phyloP scores from a whole-genome alignment of 1,140 invertebrate genomes.

The Diuraphis noxia region DNA sequence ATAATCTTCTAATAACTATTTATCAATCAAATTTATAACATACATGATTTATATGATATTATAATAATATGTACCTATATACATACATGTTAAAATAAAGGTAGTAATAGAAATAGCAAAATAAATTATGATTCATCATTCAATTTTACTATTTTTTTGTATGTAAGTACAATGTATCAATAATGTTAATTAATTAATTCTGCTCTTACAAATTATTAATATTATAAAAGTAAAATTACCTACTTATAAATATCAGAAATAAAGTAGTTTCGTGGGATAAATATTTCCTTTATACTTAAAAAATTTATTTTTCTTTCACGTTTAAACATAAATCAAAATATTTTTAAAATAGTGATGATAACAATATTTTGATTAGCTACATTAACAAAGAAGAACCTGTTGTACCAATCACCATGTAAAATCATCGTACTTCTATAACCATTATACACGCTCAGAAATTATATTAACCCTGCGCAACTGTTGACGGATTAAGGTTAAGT shows the following conservation, averaged over 20 bases:
- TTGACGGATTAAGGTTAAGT: not conserved
- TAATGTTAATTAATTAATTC: no score
- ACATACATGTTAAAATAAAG: no score
- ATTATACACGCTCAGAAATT: not conserved
- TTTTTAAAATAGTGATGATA: not conserved
- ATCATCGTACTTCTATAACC: not conserved
- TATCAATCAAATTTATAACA: no score
- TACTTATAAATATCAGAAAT: not conserved
- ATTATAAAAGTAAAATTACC: no score
- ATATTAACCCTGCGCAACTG: not conserved
- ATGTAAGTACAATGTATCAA: no score
- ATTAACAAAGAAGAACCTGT: not conserved
- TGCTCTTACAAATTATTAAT: no score
- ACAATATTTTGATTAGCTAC: not conserved
- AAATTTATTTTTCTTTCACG: not conserved
- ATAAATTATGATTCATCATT: no score
- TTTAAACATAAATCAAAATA: not conserved
- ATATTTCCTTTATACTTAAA: not conserved
- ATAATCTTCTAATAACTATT: no score
- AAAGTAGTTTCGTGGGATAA: not conserved
- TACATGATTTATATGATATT: no score
- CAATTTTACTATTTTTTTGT: no score
- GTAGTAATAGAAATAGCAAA: no score
- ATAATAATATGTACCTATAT: no score
- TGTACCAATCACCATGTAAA: not conserved